phyloP scores from a whole-genome alignment of 2,888 invertebrate genomes.

The Pseudoips prasinana region DNA sequence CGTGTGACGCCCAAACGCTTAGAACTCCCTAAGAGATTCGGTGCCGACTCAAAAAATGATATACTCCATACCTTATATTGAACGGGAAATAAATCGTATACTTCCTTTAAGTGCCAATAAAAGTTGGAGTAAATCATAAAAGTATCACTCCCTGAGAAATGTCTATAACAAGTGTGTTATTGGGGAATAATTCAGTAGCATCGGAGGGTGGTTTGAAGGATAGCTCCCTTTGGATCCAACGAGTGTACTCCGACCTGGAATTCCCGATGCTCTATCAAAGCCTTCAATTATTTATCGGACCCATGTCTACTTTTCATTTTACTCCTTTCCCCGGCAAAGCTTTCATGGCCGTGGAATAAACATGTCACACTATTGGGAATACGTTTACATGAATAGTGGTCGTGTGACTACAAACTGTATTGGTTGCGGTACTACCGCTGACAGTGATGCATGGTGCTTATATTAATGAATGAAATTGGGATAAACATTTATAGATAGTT shows the following conservation, averaged over 20 bases:
- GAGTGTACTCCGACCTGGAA: slow-evolving; percentile 62
- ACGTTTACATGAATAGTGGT: slow-evolving; percentile 57
- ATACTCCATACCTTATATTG: slow-evolving; percentile 77
- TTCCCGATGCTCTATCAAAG: slow-evolving; percentile 76
- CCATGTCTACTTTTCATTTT: slow-evolving; percentile 81
- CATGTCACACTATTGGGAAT: slow-evolving; percentile 70
- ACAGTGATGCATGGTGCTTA: slow-evolving; percentile 56
- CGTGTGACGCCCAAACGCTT: slow-evolving; percentile 61
- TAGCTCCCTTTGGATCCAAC: slow-evolving; percentile 72
- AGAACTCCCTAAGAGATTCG: slow-evolving; percentile 59
- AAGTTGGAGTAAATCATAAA: slow-evolving; percentile 82
- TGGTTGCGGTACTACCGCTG: slow-evolving; percentile 38
- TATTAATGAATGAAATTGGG: slow-evolving; percentile 44
- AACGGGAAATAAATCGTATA: slow-evolving; percentile 80
- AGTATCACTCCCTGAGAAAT: slow-evolving; percentile 79
- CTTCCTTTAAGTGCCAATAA: slow-evolving; percentile 82
- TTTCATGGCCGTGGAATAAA: slow-evolving; percentile 67
- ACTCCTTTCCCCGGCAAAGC: slow-evolving; percentile 70
- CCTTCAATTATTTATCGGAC: slow-evolving; percentile 82
- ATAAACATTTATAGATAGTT: slow-evolving; percentile 13
- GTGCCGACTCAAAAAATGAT: slow-evolving; percentile 73
- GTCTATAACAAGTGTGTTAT: slow-evolving; percentile 82
- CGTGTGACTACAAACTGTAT: slow-evolving; percentile 58
- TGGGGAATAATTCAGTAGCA: slow-evolving; percentile 80
- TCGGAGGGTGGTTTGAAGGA: slow-evolving; percentile 72